Evolutionary conservation across 2,797 vertebrate species (phyloP), one percentile per base, ranked within the genome.

Genomic region (Balearica regulorum): DNA sequence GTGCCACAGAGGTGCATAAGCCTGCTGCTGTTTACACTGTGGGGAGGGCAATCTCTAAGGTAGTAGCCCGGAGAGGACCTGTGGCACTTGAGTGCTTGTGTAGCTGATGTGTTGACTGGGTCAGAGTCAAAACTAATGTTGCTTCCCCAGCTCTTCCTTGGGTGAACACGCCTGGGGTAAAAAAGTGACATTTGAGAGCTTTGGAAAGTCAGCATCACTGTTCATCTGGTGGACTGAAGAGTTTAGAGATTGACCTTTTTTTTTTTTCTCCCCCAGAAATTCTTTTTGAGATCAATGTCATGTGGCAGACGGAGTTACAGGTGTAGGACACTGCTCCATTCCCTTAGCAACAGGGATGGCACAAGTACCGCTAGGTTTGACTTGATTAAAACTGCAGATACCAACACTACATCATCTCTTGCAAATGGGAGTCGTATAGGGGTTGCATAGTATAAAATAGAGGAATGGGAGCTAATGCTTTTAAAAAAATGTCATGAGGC

Each of bases 1-100:
- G 41, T 55, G 68, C 43, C 86, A 29, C 25, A 28, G 68, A n/a
- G 18, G 21, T 19, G 43, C 19, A 3, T 12, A 35, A 62, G 22
- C 13, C 69, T 13, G 9, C 1, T 5, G 51, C 73, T 14, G 0
- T 29, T 39, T 6, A 1, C 21, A 3, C 44, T 0, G 0, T 1
- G 0, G 8, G 17, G 9, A 17, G 6, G 28, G 55, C 17, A 9
- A 11, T 82, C 37, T 71, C 37, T 26, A 26, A 48, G 37, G 35
- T 10, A 37, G 28, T 7, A 72, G 14, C 26, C 11, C 2, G 9
- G 39, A 66, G 54, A 86, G 49, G 51, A 62, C 31, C 12, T 58
- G 61, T 2, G 4, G 57, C 35, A 22, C 60, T 16, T 33, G 39
- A 58, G 37, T 25, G 48, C 46, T 55, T 0, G 0, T 21, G 24